Percentiles rank a stretch among this genome's conserved stretches.
Conservation (phyloP, 2,888 invertebrate species). For the Chrysodeixis includens region DNA sequence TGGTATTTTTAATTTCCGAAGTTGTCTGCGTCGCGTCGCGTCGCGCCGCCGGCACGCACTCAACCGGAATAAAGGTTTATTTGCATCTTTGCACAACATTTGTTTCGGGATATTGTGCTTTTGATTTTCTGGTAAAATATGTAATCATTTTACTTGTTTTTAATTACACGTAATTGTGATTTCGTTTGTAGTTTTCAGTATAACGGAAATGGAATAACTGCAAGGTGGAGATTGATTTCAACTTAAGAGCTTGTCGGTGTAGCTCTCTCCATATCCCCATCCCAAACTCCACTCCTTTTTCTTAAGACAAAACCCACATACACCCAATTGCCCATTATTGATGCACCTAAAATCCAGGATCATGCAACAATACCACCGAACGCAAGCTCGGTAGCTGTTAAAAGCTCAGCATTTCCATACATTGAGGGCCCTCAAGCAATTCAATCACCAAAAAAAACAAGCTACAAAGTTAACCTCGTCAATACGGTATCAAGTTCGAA, state of each 20-base stretch:
- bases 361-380: too few species aligned
- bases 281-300: too few species aligned
- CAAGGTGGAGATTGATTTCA: too few species aligned
- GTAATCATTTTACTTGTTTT: neutral
- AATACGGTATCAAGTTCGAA: constrained; percentile 31
- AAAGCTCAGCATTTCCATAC: neutral
- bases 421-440: neutral
- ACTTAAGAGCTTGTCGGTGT: too few species aligned
- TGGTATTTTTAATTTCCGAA: constrained; percentile 61
- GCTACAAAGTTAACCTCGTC: constrained; percentile 18
- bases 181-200: too few species aligned
- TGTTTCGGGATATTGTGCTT: constrained; percentile 37
- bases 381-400: too few species aligned
- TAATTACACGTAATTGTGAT: too few species aligned
- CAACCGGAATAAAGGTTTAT: constrained; percentile 62
- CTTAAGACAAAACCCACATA: too few species aligned
- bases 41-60: constrained; percentile 37
- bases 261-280: too few species aligned
- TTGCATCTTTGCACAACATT: constrained; percentile 55
- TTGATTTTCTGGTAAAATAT: constrained; percentile 10
- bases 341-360: too few species aligned
- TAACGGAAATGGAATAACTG: too few species aligned
- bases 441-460: constrained; percentile 9
- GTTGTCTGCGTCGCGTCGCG: constrained; percentile 21
- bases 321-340: too few species aligned